phyloP scores from a whole-genome alignment of 2,113 vertebrate genomes.

The Phrynocephalus versicolor region DNA sequence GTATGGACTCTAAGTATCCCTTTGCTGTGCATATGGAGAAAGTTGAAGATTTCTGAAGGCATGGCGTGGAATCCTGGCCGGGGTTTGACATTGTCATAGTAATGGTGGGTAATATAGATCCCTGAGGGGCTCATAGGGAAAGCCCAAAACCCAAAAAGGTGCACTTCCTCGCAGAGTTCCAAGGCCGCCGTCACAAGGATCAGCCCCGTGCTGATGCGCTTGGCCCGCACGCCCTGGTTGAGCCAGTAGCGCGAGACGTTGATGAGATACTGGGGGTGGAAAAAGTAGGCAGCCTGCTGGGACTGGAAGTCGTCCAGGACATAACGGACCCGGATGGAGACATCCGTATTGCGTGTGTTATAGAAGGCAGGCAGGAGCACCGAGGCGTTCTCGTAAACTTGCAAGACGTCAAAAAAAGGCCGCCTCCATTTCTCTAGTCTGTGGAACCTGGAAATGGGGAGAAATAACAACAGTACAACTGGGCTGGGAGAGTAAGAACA shows the following conservation, averaged over 20 bases:
- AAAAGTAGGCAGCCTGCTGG: slow-evolving; percentile 89
- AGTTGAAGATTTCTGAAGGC: slow-evolving; percentile 97
- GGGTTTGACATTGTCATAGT: slow-evolving; percentile 99
- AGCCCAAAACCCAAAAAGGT: slow-evolving; percentile 98
- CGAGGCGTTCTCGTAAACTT: slow-evolving; percentile 91
- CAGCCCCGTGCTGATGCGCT: slow-evolving; percentile 92
- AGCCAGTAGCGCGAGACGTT: slow-evolving; percentile 97
- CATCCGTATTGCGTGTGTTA: slow-evolving; percentile 94
- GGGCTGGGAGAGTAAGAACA: neutral
- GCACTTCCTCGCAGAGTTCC: slow-evolving; percentile 95
- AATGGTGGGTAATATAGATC: slow-evolving; percentile 94
- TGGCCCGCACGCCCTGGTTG: slow-evolving; percentile 89
- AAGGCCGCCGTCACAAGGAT: slow-evolving; percentile 94
- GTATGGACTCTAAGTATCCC: slow-evolving; percentile 94
- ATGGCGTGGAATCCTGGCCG: slow-evolving; percentile 96
- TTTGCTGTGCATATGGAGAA: slow-evolving; percentile 95
- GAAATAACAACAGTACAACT: neutral
- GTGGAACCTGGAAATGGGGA: slow-evolving; percentile 82
- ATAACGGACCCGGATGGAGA: slow-evolving; percentile 95
- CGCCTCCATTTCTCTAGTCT: slow-evolving; percentile 96
- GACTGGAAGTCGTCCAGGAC: slow-evolving; percentile 94
- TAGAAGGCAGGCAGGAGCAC: slow-evolving; percentile 97
- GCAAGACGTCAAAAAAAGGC: slow-evolving; percentile 91
- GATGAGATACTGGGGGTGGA: slow-evolving; percentile 95
- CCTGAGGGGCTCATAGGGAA: slow-evolving; percentile 97